Evolutionary conservation across 1,140 invertebrate species (phyloP).

Genomic region (Semibalanus balanoides): DNA sequence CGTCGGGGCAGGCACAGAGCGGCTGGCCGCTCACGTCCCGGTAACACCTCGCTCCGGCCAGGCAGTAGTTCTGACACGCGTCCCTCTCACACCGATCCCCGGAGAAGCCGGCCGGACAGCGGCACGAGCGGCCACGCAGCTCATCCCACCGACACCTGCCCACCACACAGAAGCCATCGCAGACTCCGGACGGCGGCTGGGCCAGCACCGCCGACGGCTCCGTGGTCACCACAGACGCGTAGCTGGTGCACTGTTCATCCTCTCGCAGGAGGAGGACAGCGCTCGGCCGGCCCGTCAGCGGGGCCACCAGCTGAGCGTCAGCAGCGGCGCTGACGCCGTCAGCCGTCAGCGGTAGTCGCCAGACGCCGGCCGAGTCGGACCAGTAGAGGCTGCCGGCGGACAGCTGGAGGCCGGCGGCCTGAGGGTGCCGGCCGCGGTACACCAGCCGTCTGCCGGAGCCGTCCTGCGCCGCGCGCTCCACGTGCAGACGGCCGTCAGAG

Average conservation of each 20-base stretch:
- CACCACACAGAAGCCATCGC: not conserved
- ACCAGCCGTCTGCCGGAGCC: not conserved
- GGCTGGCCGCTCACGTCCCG: not conserved
- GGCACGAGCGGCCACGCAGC: not conserved
- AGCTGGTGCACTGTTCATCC: not conserved
- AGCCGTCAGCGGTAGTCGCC: not conserved
- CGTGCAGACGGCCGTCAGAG: conserved; percentile 39
- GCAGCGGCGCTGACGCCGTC: no score
- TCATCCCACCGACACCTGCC: not conserved
- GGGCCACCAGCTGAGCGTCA: not conserved
- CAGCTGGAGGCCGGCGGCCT: not conserved
- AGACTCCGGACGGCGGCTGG: not conserved
- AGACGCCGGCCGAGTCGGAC: not conserved
- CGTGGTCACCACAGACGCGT: not conserved
- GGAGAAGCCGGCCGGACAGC: not conserved
- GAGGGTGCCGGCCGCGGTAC: not conserved
- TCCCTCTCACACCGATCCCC: not conserved
- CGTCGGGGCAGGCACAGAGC: not conserved
- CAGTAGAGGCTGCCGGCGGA: not conserved
- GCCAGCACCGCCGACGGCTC: no score
- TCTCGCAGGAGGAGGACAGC: not conserved
- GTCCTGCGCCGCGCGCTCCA: not conserved
- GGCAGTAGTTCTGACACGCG: not conserved
- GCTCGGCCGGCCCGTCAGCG: not conserved
- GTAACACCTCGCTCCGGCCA: not conserved